Percentiles rank a stretch among this genome's conserved stretches.
These are phyloP conservation scores for Sebastiscus albofasciatus DNA, from an alignment of 2,797 vertebrate species.

Conservation along the genomic window DNA sequence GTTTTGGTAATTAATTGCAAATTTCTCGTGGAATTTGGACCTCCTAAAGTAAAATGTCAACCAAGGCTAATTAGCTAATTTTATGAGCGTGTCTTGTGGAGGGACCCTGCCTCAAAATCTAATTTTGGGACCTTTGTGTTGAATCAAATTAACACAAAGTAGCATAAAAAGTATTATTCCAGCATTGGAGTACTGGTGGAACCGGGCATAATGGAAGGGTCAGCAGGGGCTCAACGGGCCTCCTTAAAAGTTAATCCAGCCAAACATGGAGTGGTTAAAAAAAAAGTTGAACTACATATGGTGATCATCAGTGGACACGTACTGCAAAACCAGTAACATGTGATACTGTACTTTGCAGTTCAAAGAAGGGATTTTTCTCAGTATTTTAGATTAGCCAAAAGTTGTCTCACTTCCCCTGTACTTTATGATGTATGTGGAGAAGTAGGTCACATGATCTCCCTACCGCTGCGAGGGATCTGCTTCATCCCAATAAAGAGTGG, in stretches of 20 bases:
- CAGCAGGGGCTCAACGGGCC: not conserved
- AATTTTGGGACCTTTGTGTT: not conserved
- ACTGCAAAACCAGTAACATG: not conserved
- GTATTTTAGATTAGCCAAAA: not conserved
- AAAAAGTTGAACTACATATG: not conserved
- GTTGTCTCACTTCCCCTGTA: conserved; percentile 25
- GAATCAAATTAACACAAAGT: not conserved
- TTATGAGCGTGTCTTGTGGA: not conserved
- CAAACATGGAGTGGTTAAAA: not conserved
- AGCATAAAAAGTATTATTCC: not conserved
- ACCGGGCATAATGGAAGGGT: not conserved
- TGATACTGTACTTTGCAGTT: not conserved
- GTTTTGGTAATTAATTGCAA: conserved; percentile 1
- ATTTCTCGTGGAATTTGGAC: not conserved
- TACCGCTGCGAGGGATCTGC: not conserved
- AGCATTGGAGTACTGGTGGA: not conserved
- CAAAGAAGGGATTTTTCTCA: not conserved
- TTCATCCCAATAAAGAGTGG: not conserved
- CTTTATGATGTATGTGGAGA: not conserved
- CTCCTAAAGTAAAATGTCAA: not conserved
- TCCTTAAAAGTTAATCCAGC: not conserved
- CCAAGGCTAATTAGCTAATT: not conserved
- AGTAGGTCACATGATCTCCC: not conserved
- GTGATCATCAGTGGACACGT: not conserved
- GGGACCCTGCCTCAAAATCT: not conserved